These are phyloP conservation scores for Erebia aethiops DNA, from an alignment of 2,888 invertebrate genomes.

Conservation along the genomic window DNA sequence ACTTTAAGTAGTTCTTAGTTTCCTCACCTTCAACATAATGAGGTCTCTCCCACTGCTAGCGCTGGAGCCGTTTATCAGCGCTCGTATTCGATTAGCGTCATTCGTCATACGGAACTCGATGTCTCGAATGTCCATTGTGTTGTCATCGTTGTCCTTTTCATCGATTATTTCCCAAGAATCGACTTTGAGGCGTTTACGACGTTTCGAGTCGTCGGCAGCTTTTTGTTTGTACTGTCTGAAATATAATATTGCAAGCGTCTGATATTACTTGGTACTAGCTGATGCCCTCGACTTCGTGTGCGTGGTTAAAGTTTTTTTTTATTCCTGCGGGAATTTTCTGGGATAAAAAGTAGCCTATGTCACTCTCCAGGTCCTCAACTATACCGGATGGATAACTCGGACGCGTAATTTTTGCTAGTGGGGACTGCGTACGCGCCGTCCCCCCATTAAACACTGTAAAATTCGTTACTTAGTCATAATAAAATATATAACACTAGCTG, in stretches of 20 bases:
- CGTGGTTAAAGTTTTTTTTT: too few species aligned
- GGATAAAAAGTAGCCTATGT: too few species aligned
- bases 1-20: background rate
- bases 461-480: too few species aligned
- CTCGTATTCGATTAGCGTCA: conserved; percentile 88
- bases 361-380: too few species aligned
- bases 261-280: too few species aligned
- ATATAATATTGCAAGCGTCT: background rate
- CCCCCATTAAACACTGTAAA: too few species aligned
- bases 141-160: conserved; percentile 81
- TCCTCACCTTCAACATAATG: conserved; percentile 64
- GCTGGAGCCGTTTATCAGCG: conserved; percentile 66
- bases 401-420: too few species aligned
- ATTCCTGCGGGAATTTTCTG: too few species aligned
- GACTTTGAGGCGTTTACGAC: conserved; percentile 89
- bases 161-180: conserved; percentile 87
- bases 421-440: too few species aligned
- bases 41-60: conserved; percentile 69
- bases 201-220: conserved; percentile 84
- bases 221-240: conserved; percentile 85
- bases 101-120: conserved; percentile 93
- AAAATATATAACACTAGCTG: too few species aligned
- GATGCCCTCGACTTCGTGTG: too few species aligned
- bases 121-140: conserved; percentile 89
- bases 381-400: too few species aligned